Conservation (phyloP, 2,113 vertebrate species). For the Loxodonta africana region DNA sequence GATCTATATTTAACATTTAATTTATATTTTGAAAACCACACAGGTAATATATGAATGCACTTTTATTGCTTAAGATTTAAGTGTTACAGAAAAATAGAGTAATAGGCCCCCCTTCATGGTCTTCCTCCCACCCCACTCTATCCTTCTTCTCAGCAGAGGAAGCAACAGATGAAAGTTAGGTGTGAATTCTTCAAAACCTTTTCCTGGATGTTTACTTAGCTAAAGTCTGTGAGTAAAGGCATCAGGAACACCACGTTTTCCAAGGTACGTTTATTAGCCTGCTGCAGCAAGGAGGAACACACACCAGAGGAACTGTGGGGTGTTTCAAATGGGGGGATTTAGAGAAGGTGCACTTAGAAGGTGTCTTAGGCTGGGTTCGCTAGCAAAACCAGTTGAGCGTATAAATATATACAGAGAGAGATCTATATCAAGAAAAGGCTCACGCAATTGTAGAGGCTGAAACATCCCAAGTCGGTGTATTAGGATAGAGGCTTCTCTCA, state of each 20-base stretch:
- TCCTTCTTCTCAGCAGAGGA: not conserved
- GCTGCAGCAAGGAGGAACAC: rapidly evolving
- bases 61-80: constrained; percentile 48
- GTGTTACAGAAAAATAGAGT: not conserved
- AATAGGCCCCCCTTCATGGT: not conserved
- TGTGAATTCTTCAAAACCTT: not conserved
- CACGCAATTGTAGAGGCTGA: too few species aligned
- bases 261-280: not conserved
- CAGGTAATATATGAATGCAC: not conserved
- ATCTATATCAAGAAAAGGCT: too few species aligned
- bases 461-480: too few species aligned
- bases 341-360: not conserved
- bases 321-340: not conserved
- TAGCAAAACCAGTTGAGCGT: too few species aligned
- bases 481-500: too few species aligned
- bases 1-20: constrained; percentile 25
- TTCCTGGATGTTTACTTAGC: not conserved
- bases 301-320: rapidly evolving
- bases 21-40: constrained; percentile 5
- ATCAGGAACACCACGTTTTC: not conserved
- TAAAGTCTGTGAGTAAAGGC: not conserved
- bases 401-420: too few species aligned
- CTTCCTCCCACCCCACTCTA: rapidly evolving
- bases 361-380: too few species aligned
- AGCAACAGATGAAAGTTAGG: not conserved